Conservation (phyloP, 2,888 invertebrate genomes). For the Andrena trimmerana region DNA sequence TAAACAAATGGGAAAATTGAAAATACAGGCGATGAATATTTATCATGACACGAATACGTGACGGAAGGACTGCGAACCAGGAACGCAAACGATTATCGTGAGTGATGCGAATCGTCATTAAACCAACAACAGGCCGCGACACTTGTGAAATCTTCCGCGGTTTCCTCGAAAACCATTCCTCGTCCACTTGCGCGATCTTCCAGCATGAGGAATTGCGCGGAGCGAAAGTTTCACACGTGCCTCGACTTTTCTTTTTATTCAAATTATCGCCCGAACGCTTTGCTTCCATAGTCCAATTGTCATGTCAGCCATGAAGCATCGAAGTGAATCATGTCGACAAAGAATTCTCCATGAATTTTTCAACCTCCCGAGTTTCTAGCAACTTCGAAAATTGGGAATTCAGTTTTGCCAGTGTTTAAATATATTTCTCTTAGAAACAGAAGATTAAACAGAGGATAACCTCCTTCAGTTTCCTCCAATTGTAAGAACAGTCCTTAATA, state of each 20-base stretch:
- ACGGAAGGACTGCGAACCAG: not conserved
- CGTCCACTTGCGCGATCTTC: slow-evolving; percentile 8
- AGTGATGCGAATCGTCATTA: slow-evolving; percentile 48
- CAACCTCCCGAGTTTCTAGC: too few species aligned
- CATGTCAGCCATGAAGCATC: not conserved
- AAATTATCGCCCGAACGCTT: not conserved
- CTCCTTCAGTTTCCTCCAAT: too few species aligned
- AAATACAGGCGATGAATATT: slow-evolving; percentile 12
- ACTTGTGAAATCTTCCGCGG: slow-evolving; percentile 34
- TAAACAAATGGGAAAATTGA: not conserved
- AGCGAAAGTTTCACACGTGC: slow-evolving; percentile 32
- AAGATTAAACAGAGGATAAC: too few species aligned
- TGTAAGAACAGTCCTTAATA: too few species aligned
- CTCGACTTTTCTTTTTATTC: slow-evolving; percentile 15
- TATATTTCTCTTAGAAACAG: too few species aligned
- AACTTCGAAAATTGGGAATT: too few species aligned
- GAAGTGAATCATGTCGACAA: not conserved
- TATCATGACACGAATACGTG: slow-evolving; percentile 28
- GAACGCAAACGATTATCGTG: slow-evolving; percentile 16
- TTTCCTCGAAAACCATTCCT: slow-evolving; percentile 30
- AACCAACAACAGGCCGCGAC: slow-evolving; percentile 46
- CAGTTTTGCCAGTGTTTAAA: too few species aligned
- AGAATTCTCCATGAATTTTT: not conserved
- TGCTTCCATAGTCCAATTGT: not conserved
- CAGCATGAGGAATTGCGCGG: slow-evolving; percentile 11